Evolutionary conservation across 2,888 invertebrate species (phyloP), one percentile per base, ranked within the genome.

Genomic region (Andrena bucephala): DNA sequence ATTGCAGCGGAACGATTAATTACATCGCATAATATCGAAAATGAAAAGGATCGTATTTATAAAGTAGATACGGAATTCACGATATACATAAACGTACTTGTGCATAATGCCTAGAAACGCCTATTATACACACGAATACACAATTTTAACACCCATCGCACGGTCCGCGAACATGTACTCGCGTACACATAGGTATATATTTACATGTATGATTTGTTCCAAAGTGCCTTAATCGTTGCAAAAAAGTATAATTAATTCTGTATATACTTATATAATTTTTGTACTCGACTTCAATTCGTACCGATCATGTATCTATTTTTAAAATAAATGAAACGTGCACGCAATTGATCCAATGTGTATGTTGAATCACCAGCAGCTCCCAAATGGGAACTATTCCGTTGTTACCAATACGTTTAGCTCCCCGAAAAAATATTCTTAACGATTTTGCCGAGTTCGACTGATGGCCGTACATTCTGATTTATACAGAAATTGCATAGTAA

Each of bases 1-100:
- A 94, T 79, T 94, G 94, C 84, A 94, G 94, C 60, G 94, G 94
- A 73, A 94, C 94, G 54, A 94, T 94, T 75, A 94, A 94, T 88
- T 94, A 93, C 82, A 94, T 94, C 87, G 92, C 94, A 90, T 94
- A 92, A 92, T 89, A 81, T 62, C 60, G 27, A 70, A 48, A 31
- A 65, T 16, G 48, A 60, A 13, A 71, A 59, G 70, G 84, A 69
- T 52, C 70, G 70, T 68, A 77, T 68, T 66, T 74, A 57, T 67
- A 79, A 69, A 59, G 50, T 81, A 84, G 81, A 75, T 83, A 72
- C 77, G 72, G 68, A 87, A 81, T 83, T 85, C 73, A 77, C 73
- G 74, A 84, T 85, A 84, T 68, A 83, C 73, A 65, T 79, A 84
- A 83, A 82, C 69, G 71, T 87, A 84, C 54, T 72, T 85, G 86